Conservation (phyloP, 2,113 vertebrate genomes). For the Aspiorhynchus laticeps region DNA sequence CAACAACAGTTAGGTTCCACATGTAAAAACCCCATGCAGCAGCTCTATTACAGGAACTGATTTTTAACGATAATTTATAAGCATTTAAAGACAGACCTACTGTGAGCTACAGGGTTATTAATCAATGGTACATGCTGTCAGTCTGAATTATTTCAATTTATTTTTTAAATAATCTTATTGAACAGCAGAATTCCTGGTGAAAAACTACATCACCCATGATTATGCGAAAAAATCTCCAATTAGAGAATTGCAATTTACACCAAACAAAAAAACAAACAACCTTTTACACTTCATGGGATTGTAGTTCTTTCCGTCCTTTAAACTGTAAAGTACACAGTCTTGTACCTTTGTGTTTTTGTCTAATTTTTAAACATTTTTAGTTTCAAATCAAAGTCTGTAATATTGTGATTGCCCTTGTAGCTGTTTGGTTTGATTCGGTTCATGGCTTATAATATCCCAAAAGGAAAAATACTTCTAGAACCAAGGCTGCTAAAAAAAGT, state of each 20-base stretch:
- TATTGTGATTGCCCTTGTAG: not conserved
- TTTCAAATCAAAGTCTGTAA: not conserved
- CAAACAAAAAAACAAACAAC: too few species aligned
- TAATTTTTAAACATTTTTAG: not conserved
- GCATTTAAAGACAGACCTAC: not conserved
- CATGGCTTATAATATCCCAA: not conserved
- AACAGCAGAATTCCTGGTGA: not conserved
- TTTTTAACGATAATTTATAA: not conserved
- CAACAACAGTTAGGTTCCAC: not conserved
- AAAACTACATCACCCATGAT: not conserved
- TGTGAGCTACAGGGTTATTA: not conserved
- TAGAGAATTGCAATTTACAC: too few species aligned
- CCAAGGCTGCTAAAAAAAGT: not conserved
- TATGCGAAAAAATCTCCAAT: not conserved
- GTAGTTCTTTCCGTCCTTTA: not conserved
- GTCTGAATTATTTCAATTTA: not conserved
- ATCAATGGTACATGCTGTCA: not conserved
- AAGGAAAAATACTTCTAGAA: not conserved
- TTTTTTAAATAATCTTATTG: not conserved
- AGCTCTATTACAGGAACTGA: not conserved
- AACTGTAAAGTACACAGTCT: not conserved
- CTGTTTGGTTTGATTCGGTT: not conserved
- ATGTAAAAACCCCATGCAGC: not conserved
- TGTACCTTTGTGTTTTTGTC: not conserved
- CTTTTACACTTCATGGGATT: not conserved